Evolutionary conservation across 2,888 invertebrate genomes (phyloP), one percentile per base, ranked within the genome.

Genomic region (Drosophila sordidula): DNA sequence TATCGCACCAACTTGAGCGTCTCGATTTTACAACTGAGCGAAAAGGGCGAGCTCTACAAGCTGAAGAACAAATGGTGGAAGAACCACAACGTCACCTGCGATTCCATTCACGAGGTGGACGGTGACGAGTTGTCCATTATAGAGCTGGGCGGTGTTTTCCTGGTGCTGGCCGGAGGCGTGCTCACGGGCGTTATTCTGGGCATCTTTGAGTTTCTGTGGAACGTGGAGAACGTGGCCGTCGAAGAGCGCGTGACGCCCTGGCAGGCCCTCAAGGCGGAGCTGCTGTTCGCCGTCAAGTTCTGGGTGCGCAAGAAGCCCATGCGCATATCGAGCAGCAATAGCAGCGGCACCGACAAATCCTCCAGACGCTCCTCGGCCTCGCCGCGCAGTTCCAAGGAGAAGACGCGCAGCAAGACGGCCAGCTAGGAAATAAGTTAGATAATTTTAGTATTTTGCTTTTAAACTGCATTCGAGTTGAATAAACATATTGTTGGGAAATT

Each of bases 1-100:
- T 96, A 96, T 88, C 93, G 97, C 25, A 96, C 96, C 0, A 94
- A 94, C 25, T 95, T 99, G 29, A 98, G 97, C 85, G 96, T 96
- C 67, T 97, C 97, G 0, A 96, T 99, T 42, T 92, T 99, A 18
- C 96, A 96, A 92, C 93, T 99, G 73, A 98, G 98, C 91, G 98
- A 99, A 92, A 95, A 95, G 75, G 98, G 98, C 0, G 94, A 94
- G 77, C 93, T 99, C 41, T 95, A 95, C 49, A 94, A 94, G 66
- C 92, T 99, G 54, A 98, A 98, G 92, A 95, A 95, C 57, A 96
- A 96, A 89, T 99, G 98, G 98, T 99, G 98, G 98, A 95, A 95
- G 87, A 93, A 94, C 89, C 94, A 93, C 74, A 93, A 95, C 18
- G 94, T 94, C 3, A 80, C 79, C 6, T 91, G 91, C 22, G 81